These are phyloP conservation scores for Acrossocheilus wenchowensis DNA, from an alignment of 2,797 vertebrate genomes.

Conservation along the genomic window DNA sequence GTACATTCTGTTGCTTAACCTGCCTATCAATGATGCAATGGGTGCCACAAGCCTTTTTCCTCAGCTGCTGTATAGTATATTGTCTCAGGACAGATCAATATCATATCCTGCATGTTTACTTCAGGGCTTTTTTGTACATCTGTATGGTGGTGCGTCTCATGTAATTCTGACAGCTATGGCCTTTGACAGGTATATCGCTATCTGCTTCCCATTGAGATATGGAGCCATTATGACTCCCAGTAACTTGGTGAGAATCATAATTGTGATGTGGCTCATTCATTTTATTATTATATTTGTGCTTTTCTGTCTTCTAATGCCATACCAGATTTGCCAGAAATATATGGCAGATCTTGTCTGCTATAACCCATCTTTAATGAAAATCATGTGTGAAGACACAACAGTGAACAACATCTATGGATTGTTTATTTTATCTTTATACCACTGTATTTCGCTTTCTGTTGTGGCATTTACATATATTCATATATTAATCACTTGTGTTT, in stretches of 20 bases:
- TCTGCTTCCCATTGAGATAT: conserved; percentile 78
- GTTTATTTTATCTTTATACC: conserved; percentile 38
- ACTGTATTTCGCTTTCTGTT: conserved; percentile 68
- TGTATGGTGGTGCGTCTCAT: conserved; percentile 74
- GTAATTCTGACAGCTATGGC: conserved; percentile 79
- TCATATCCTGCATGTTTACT: conserved; percentile 65
- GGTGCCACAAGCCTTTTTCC: conserved; percentile 73
- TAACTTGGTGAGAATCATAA: conserved; percentile 61
- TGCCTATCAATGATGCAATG: conserved; percentile 72
- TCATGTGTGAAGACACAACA: conserved; percentile 71
- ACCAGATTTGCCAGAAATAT: conserved; percentile 64
- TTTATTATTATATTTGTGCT: conserved; percentile 46
- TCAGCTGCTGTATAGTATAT: conserved; percentile 67
- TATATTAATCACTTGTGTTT: conserved; percentile 73
- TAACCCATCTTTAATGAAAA: conserved; percentile 72
- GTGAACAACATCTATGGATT: conserved; percentile 75
- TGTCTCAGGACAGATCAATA: conserved; percentile 65
- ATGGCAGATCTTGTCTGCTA: conserved; percentile 76
- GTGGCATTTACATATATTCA: conserved; percentile 80
- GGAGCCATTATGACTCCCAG: conserved; percentile 67
- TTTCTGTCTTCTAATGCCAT: conserved; percentile 49
- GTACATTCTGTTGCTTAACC: conserved; percentile 74
- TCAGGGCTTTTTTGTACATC: conserved; percentile 75
- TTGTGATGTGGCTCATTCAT: conserved; percentile 61
- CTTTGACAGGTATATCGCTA: conserved; percentile 79